phyloP scores from a whole-genome alignment of 2,888 invertebrate genomes.

The Epicampocera succincta region DNA sequence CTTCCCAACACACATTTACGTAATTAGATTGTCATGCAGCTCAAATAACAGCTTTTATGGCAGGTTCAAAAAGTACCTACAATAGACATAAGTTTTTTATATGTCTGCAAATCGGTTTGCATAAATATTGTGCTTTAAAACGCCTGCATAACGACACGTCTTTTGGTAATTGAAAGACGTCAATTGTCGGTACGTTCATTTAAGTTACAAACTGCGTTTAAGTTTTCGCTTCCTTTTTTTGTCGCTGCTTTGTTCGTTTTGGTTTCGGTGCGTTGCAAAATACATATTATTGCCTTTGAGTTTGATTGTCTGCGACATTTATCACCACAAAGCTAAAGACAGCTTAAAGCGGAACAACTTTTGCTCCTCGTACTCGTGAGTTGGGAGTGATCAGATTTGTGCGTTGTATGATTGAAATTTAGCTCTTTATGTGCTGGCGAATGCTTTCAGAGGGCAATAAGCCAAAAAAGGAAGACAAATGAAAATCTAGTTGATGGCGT shows the following conservation, averaged over 20 bases:
- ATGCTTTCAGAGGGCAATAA: too few relatives aligned
- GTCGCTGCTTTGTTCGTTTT: constrained; percentile 13
- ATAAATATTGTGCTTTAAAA: constrained; percentile 34
- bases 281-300: constrained; percentile 24
- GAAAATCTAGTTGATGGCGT: too few relatives aligned
- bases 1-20: too few relatives aligned
- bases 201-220: constrained; percentile 39
- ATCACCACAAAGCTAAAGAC: constrained; percentile 46
- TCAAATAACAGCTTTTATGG: too few relatives aligned
- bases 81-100: constrained; percentile 24
- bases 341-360: constrained; percentile 3
- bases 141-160: constrained; percentile 9
- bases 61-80: not conserved
- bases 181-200: constrained; percentile 70
- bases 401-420: too few relatives aligned
- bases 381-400: not conserved
- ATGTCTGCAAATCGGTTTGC: constrained; percentile 38
- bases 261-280: constrained; percentile 60
- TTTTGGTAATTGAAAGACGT: constrained; percentile 73
- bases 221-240: not conserved
- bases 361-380: constrained; percentile 1
- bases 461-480: too few relatives aligned
- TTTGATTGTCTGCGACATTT: constrained; percentile 63
- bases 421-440: too few relatives aligned
- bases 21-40: too few relatives aligned